phyloP scores from a whole-genome alignment of 2,888 invertebrate genomes.

The Patella ulyssiponensis region DNA sequence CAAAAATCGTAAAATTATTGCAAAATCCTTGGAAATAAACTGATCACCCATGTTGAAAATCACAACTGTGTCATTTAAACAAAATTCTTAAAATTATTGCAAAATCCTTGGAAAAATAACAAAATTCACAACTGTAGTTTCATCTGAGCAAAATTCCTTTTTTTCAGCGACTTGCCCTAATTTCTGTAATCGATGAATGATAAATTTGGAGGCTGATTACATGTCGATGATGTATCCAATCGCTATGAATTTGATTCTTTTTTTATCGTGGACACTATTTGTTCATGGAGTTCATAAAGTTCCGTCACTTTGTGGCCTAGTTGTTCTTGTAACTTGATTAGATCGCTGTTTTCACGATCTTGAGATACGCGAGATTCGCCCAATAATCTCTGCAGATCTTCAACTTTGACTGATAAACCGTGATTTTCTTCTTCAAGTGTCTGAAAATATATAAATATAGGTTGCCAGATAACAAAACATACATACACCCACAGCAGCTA shows the following conservation, averaged over 20 bases:
- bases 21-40: too few relatives aligned
- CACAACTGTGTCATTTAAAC: too few relatives aligned
- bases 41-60: too few relatives aligned
- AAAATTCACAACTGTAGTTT: too few relatives aligned
- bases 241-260: constrained; percentile 59
- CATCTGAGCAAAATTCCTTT: too few relatives aligned
- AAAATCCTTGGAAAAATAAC: too few relatives aligned
- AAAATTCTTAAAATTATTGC: too few relatives aligned
- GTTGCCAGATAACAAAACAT: too few relatives aligned
- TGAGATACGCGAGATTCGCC: constrained; percentile 48
- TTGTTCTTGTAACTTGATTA: constrained; percentile 61
- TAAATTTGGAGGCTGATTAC: background rate
- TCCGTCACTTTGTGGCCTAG: constrained; percentile 66
- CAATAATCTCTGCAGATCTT: constrained; percentile 58
- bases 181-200: too few relatives aligned
- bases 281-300: constrained; percentile 64
- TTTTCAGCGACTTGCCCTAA: too few relatives aligned
- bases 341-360: constrained; percentile 57
- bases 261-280: constrained; percentile 57
- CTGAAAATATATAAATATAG: constrained; percentile 41
- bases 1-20: too few relatives aligned
- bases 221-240: background rate
- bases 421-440: constrained; percentile 63
- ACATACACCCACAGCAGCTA: too few relatives aligned
- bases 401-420: constrained; percentile 49